Evolutionary conservation across 2,888 invertebrate species (phyloP).

Genomic region (Drosophila peninsularis): DNA sequence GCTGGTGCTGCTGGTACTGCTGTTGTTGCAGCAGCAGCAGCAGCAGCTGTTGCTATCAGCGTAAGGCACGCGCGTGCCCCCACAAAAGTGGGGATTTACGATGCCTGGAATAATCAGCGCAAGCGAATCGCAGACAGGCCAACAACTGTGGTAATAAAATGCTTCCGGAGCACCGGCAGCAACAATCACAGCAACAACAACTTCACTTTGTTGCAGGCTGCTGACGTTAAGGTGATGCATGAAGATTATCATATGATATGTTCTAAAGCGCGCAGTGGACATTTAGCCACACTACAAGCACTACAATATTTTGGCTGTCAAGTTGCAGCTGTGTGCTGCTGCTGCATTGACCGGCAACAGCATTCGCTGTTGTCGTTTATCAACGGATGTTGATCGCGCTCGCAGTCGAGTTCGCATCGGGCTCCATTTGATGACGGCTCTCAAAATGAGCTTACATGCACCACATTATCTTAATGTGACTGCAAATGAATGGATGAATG

Average conservation of each 20-base stretch:
- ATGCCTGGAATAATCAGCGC: conserved; percentile 74
- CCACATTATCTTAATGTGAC: conserved; percentile 80
- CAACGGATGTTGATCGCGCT: conserved; percentile 63
- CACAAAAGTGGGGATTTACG: conserved; percentile 77
- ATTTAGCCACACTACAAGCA: conserved; percentile 32
- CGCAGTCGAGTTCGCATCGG: conserved; percentile 21
- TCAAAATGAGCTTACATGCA: conserved; percentile 68
- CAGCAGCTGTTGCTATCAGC: conserved; percentile 54
- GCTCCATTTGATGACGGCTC: conserved; percentile 73
- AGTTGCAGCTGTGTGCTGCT: conserved; percentile 44
- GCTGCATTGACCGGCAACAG: conserved; percentile 33
- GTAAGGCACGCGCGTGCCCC: conserved; percentile 69
- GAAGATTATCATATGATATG: conserved; percentile 81
- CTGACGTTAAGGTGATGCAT: conserved; percentile 79
- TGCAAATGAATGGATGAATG: conserved; percentile 66
- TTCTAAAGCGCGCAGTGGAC: conserved; percentile 67
- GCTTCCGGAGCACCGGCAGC: conserved; percentile 74
- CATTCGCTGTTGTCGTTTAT: conserved; percentile 72
- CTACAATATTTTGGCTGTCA: conserved; percentile 67
- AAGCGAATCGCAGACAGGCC: conserved; percentile 71
- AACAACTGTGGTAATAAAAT: conserved; percentile 74
- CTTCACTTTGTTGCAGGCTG: conserved; percentile 51
- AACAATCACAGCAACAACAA: conserved; percentile 40
- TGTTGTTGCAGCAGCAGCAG: conserved; percentile 17
- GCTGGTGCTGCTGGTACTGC: conserved; percentile 39